phyloP scores from a whole-genome alignment of 2,113 vertebrate genomes.

The Xiphias gladius region DNA sequence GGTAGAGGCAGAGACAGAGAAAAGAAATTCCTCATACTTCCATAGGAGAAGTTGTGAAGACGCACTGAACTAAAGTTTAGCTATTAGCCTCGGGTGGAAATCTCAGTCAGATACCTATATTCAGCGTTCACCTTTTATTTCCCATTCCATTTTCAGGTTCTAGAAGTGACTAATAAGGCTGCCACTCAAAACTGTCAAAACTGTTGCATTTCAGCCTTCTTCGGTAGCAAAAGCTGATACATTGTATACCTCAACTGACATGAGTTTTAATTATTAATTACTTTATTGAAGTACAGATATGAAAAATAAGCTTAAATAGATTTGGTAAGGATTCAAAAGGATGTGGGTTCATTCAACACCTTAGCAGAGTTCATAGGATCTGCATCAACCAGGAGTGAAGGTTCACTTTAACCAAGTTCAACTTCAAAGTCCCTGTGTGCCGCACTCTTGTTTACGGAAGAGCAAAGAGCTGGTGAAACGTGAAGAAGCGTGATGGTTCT shows the following conservation, averaged over 20 bases:
- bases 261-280: too few relatives aligned
- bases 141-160: background rate
- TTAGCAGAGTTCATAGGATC: background rate
- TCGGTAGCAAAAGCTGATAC: too few relatives aligned
- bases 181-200: background rate
- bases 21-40: background rate
- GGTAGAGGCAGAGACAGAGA: background rate
- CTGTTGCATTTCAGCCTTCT: background rate
- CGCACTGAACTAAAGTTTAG: background rate
- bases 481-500: background rate
- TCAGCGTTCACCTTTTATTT: background rate
- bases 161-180: background rate
- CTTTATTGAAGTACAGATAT: background rate
- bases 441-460: background rate
- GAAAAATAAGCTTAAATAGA: background rate
- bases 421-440: background rate
- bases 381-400: background rate
- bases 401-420: background rate
- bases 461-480: slow-evolving; percentile 8
- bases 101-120: background rate
- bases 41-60: background rate
- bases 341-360: background rate
- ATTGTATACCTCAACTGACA: background rate
- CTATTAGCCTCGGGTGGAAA: too few relatives aligned
- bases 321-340: background rate